A percentile compares a stretch with the other conserved stretches of the same genome.
Evolutionary conservation across 1,140 invertebrate species (phyloP).

Genomic region (Caenorhabditis remanei): DNA sequence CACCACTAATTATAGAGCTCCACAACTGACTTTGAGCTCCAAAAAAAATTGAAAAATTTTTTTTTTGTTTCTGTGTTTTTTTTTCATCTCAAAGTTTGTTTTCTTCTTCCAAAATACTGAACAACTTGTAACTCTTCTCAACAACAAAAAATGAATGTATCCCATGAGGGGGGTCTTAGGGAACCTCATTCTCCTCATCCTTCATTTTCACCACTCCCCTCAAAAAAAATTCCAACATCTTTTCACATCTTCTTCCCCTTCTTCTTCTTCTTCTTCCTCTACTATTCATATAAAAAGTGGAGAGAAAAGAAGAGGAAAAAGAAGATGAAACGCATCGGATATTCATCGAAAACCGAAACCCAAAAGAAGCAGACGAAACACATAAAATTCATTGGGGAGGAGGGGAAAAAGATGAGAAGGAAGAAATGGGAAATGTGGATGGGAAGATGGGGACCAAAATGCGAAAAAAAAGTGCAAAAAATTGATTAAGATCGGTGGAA

Average conservation of each 20-base stretch:
- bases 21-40: too few relatives aligned
- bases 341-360: constrained; percentile 35
- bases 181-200: constrained; percentile 8
- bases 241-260: background rate
- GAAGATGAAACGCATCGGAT: constrained; percentile 25
- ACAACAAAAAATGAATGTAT: too few relatives aligned
- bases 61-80: too few relatives aligned
- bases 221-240: background rate
- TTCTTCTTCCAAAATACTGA: too few relatives aligned
- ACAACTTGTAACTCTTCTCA: too few relatives aligned
- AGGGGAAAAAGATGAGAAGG: background rate
- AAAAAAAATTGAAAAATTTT: too few relatives aligned
- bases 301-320: background rate
- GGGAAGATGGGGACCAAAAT: background rate
- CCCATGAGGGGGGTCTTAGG: background rate
- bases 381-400: constrained; percentile 44
- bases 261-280: background rate
- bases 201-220: background rate
- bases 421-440: background rate
- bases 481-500: background rate
- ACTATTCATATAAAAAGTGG: constrained; percentile 30
- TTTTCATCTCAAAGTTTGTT: too few relatives aligned
- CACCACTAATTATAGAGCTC: too few relatives aligned
- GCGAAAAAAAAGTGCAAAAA: background rate
- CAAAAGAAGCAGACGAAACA: background rate